Base-by-base conservation (phyloP, 2,797 vertebrate genomes). In the Chaetodon trifasciatus region DNA sequence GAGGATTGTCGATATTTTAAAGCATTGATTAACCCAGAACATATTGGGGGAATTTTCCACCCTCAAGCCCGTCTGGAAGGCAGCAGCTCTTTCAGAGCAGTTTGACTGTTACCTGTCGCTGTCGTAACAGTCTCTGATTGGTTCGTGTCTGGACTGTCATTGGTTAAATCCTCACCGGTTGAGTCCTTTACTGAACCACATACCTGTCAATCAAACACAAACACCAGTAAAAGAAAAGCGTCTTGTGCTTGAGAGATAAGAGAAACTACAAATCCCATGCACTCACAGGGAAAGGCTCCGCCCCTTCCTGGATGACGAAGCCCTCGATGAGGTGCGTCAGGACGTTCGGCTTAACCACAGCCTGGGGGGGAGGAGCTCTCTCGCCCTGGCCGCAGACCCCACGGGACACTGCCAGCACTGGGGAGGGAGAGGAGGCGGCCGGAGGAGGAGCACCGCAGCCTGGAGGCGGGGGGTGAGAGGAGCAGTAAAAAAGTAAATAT, bases 221-320 rank as follows among this genome's bases (percentile, higher is more conserved):
- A 37, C 8, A 40, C 10, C 8, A 13, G 19, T 4, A 35, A 61
- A 28, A 3, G 13, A 39, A 0, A 19, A 6, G 57, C 15, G 47
- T 7, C 9, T 35, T 13, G 1, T 17, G 64, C 0, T 6, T 60
- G 3, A 24, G 8, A 10, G 1, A 0, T 1, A 1, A 50, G 1
- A 28, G 3, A 42, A 71, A 62, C 44, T 37, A 67, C 56, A 60
- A 57, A 44, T 70, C 37, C 42, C 12, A 28, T 11, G 23, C 19
- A 91, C 97, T 95, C 94, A 99, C 98, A 42, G 98, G 98, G 91
- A 99, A 99, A n/a, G 98, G 98, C 83, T 99, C 98, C 0, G 97
- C 97, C 92, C 98, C 98, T 84, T 99, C 98, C 93, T 99, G 98
- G 92, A 99, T 99, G 70, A 99, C 98, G 23, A 99, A 99, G 83